Percentiles rank a stretch among this genome's conserved stretches.
phyloP scores from a whole-genome alignment of 1,140 invertebrate species.

The Holotrichia oblita region DNA sequence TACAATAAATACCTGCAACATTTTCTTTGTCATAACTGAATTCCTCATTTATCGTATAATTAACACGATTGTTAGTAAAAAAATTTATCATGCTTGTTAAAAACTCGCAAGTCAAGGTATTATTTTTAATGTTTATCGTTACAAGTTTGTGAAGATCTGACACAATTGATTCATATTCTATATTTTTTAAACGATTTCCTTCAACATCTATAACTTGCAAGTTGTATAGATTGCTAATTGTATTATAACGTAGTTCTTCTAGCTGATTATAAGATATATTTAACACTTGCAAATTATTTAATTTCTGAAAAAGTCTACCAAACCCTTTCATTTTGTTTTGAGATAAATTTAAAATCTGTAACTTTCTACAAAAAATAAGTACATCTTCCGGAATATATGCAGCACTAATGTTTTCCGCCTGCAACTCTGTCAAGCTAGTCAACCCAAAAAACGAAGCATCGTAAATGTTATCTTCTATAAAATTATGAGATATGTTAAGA shows the following conservation, averaged over 20 bases:
- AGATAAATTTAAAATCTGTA: constrained; percentile 52
- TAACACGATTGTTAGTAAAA: constrained; percentile 52
- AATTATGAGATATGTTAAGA: constrained; percentile 51
- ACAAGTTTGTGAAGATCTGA: constrained; percentile 51
- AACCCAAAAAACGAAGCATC: constrained; percentile 46
- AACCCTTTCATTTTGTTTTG: constrained; percentile 46
- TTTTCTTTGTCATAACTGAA: constrained; percentile 54
- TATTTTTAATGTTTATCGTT: constrained; percentile 54
- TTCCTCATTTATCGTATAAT: constrained; percentile 53
- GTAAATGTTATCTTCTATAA: constrained; percentile 40
- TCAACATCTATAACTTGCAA: constrained; percentile 52
- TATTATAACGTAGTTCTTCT: constrained; percentile 48
- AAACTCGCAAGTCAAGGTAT: constrained; percentile 54
- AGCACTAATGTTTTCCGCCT: constrained; percentile 48
- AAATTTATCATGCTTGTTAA: constrained; percentile 53
- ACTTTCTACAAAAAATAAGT: constrained; percentile 45
- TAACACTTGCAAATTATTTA: constrained; percentile 52
- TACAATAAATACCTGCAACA: constrained; percentile 57
- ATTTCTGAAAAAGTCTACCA: constrained; percentile 45
- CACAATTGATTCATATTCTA: constrained; percentile 55
- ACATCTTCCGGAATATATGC: constrained; percentile 43
- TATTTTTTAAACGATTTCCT: constrained; percentile 52
- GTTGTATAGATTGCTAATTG: constrained; percentile 51
- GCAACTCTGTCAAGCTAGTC: constrained; percentile 44
- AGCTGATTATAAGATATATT: constrained; percentile 55